phyloP scores from a whole-genome alignment of 2,797 vertebrate species.

The Neomorphus geoffroyi region DNA sequence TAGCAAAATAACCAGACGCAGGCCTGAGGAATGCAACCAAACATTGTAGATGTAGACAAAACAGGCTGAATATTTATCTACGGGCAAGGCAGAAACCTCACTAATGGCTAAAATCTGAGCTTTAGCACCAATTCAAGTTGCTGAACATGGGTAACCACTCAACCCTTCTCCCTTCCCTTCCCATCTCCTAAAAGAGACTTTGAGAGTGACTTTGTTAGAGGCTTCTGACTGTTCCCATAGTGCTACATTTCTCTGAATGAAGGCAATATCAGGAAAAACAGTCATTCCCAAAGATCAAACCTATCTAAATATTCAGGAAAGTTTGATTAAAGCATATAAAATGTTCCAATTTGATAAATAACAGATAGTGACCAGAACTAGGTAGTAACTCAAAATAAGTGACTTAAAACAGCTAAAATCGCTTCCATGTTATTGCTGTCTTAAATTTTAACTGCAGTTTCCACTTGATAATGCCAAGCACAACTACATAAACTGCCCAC shows the following conservation, averaged over 20 bases:
- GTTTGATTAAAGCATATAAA: neutral
- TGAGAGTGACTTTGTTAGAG: neutral
- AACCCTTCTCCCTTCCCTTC: neutral
- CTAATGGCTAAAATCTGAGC: neutral
- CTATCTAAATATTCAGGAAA: neutral
- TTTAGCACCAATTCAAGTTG: neutral
- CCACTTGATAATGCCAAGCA: rapidly evolving
- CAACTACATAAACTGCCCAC: neutral
- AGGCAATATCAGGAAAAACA: neutral
- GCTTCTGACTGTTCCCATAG: neutral
- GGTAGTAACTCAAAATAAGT: neutral
- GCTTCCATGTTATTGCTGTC: rapidly evolving
- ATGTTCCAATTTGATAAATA: neutral
- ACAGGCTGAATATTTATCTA: neutral
- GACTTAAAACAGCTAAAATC: neutral
- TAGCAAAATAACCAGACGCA: neutral
- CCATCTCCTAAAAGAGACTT: neutral
- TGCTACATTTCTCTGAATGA: neutral
- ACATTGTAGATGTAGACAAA: neutral
- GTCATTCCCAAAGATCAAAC: neutral
- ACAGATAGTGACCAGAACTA: neutral
- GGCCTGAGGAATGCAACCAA: neutral
- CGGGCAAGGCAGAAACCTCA: neutral
- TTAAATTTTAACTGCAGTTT: neutral
- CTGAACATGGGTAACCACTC: neutral